Percentiles rank a stretch among this genome's conserved stretches.
Conservation (phyloP, 2,797 vertebrate species). For the Choloepus didactylus region DNA sequence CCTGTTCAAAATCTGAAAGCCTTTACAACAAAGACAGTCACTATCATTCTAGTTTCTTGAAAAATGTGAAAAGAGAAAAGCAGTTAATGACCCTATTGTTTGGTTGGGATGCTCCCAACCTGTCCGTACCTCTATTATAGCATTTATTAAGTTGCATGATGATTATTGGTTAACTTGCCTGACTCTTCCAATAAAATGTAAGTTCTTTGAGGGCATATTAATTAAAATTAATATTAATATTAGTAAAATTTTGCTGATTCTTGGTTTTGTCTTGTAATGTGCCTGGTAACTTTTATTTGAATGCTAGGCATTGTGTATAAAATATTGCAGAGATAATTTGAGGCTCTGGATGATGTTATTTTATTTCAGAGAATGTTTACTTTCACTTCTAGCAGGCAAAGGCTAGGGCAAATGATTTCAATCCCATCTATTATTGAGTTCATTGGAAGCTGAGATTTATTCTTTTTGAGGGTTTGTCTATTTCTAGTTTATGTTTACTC, state of each 20-base stretch:
- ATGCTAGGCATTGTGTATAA: neutral
- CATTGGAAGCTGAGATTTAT: neutral
- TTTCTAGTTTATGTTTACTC: neutral
- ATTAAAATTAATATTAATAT: constrained; percentile 36
- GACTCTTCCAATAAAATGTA: neutral
- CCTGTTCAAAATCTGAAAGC: neutral
- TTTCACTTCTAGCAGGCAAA: neutral
- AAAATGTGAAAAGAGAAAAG: constrained; percentile 1
- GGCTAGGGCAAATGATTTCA: neutral
- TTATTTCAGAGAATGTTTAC: neutral
- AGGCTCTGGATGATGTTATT: neutral
- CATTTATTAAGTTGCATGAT: neutral
- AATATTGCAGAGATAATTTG: neutral
- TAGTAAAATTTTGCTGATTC: neutral
- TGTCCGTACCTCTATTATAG: neutral
- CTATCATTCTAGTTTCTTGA: neutral
- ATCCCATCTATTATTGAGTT: neutral
- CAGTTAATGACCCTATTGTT: neutral
- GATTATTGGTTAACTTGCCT: neutral
- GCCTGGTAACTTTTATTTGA: neutral
- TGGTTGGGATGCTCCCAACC: neutral
- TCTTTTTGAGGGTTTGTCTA: neutral
- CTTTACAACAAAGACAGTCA: neutral
- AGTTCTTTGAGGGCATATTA: constrained; percentile 25
- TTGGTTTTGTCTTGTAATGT: neutral